Evolutionary conservation across 2,888 invertebrate species (phyloP), one percentile per base, ranked within the genome.

Genomic region (Ecdyonurus torrentis): DNA sequence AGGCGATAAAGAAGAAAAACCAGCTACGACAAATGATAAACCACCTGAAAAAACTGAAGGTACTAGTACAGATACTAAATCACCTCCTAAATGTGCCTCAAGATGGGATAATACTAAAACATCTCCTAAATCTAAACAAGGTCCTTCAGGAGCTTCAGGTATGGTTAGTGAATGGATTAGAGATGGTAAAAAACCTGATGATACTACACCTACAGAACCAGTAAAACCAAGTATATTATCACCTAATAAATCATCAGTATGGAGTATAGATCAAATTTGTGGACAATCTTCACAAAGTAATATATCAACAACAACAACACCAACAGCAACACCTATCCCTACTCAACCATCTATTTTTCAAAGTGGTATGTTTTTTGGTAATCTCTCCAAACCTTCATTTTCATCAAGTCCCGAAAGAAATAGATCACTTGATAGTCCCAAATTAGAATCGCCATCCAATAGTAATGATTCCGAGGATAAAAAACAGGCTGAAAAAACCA

Each of bases 1-100:
- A 2, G 72, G 70, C 1, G 72, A 66, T 18, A 65, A 74, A 58
- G 70, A 73, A 25, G 66, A 61, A 1, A 55, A 55, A 19, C 18
- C 7, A 2, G 3, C 10, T 3, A 50, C 25, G 25, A 59, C 58
- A 24, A 50, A 37, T 19, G 52, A 50, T 3, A 58, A 52, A 25
- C 10, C 24, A n/a, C 53, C 50, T 19, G 61, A 61, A 1, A 61
- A 61, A 53, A 18, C 15, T 55, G 55, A 55, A 55, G 37, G 37
- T 10, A 37, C 5, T 10, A 5, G 7, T 10, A 37, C 37, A 10
- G 37, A 37, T 10, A 37, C 37, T 10, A 37, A 5, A 37, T 10
- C 37, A 10, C 37, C 37, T 10, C 37, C 37, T 37, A 37, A 37
- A 37, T 10, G 7, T 37, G 37, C 15, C 5, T 37, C 37, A 15